Conservation (phyloP, 2,888 invertebrate species). For the Argynnis bischoffii region DNA sequence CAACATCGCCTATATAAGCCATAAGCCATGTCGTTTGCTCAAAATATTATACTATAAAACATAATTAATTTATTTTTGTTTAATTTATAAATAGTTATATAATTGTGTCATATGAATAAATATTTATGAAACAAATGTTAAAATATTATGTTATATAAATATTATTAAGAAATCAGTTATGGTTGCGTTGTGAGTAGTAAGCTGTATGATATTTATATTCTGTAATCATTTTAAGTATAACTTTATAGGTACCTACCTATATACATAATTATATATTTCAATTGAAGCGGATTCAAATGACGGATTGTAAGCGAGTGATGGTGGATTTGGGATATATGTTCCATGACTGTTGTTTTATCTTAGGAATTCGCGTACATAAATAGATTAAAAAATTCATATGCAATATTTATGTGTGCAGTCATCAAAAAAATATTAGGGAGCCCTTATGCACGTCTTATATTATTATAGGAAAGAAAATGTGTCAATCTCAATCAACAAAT, state of each 20-base stretch:
- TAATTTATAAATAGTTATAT: no score
- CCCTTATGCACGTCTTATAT: constrained; percentile 56
- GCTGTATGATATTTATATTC: not conserved
- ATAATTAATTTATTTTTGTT: no score
- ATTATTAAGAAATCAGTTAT: no score
- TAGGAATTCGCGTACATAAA: constrained; percentile 35
- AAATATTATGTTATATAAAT: no score
- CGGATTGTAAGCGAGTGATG: constrained; percentile 46
- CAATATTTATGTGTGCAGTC: constrained; percentile 31
- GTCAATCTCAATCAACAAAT: constrained; percentile 79
- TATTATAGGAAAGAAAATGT: constrained; percentile 68
- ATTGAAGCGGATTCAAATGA: constrained; percentile 42
- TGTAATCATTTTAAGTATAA: not conserved
- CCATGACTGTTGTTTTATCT: constrained; percentile 35
- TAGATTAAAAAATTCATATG: constrained; percentile 21
- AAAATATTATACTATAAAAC: no score
- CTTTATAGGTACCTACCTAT: not conserved
- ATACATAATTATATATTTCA: constrained; percentile 20
- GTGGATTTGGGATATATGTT: constrained; percentile 43
- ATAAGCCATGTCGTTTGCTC: no score
- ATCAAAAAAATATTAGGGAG: constrained; percentile 40
- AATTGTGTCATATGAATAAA: no score
- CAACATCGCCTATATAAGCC: no score
- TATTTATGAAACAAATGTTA: no score
- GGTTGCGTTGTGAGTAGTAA: no score